Base-by-base conservation (phyloP, 2,888 invertebrate species). In the Malacosoma neustria region DNA sequence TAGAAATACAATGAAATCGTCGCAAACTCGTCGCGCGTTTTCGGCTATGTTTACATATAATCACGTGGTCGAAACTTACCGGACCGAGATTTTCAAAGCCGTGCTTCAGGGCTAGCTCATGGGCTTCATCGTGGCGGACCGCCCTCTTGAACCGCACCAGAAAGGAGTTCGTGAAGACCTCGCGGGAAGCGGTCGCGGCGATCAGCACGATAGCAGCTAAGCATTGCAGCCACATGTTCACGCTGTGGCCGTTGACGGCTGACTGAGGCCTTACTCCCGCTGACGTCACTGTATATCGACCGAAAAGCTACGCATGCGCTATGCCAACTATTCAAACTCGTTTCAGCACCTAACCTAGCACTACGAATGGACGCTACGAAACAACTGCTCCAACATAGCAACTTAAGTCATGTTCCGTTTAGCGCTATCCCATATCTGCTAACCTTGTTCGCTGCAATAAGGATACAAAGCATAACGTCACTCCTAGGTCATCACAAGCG, bases 81-180 rank as follows among this genome's bases (percentile, higher is more conserved):
- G 96, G 92, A 72, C 97, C 96, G 54, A 97, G 89, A 84, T 93
- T 97, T 68, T 95, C 91, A 88, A 99, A 98, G 66, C 98, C 98
- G 75, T 97, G 94, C 63, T 93, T 89, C 49, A 89, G 87, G 43
- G 98, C 98, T 48, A 99, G 89, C 51, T 88, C 77, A 68, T 92
- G 92, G 36, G 96, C 98, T 61, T 93, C 88, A 12, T 91, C 88
- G 54, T 89, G 90, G 40, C 91, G 91, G 42, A 94, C 91, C 45
- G 93, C 92, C 53, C 93, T 89, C 66, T 91, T 91, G 81, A 98
- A 92, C 57, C 93, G 90, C 58, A 99, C 98, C 72, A 96, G 89
- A 88, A 99, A 99, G 39, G 95, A 93, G 84, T 98, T 98, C 72
- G 98, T 98, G 88, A 97, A 96, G 59, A 99, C 91, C 70, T 95